A percentile compares a stretch with the other conserved stretches of the same genome.
Evolutionary conservation across 2,797 vertebrate genomes (phyloP).

Genomic region (Mastacembelus armatus): DNA sequence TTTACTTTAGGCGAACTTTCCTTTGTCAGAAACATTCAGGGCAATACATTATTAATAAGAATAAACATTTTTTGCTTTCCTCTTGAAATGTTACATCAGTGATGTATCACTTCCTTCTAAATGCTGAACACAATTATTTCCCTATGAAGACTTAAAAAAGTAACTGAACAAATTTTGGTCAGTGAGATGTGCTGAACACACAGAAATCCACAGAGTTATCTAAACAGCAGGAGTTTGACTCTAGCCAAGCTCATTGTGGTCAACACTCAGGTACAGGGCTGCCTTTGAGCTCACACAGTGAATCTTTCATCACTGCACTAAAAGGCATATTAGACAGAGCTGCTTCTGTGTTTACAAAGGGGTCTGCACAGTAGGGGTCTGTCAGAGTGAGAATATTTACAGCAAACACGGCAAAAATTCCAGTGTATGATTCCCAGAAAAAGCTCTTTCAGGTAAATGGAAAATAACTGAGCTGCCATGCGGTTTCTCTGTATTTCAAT

Average conservation of each 20-base stretch:
- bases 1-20: constrained; percentile 45
- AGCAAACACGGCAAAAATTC: constrained; percentile 57
- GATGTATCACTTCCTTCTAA: constrained; percentile 54
- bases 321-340: constrained; percentile 54
- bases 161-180: constrained; percentile 52
- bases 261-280: constrained; percentile 75
- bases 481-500: constrained; percentile 29
- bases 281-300: constrained; percentile 75
- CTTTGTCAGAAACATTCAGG: constrained; percentile 44
- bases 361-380: constrained; percentile 61
- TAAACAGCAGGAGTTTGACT: constrained; percentile 52
- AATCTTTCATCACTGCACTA: constrained; percentile 67
- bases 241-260: constrained; percentile 28
- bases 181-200: constrained; percentile 53
- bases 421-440: constrained; percentile 44
- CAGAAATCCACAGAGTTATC: constrained; percentile 46
- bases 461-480: constrained; percentile 64
- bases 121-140: constrained; percentile 51
- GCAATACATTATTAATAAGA: constrained; percentile 50
- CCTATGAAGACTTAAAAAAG: constrained; percentile 33
- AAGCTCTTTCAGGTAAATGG: constrained; percentile 46
- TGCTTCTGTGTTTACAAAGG: constrained; percentile 59
- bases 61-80: constrained; percentile 45
- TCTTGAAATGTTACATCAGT: constrained; percentile 51
- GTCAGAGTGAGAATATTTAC: constrained; percentile 71